These are phyloP conservation scores for Panurus biarmicus DNA, from an alignment of 2,113 vertebrate species.

Conservation along the genomic window DNA sequence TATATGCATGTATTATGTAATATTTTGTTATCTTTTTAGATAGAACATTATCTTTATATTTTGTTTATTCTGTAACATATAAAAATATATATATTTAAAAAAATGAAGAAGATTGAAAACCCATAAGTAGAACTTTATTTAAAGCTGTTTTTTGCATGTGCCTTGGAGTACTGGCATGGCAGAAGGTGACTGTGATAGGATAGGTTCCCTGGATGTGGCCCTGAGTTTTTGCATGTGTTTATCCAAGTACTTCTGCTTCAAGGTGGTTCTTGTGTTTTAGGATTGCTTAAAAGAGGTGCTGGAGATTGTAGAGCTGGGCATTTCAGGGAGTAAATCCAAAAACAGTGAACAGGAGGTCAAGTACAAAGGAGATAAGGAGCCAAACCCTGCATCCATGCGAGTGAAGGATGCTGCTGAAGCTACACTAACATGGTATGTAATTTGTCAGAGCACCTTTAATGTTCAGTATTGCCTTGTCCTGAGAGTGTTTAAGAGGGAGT, in stretches of 20 bases:
- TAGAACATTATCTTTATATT: background rate
- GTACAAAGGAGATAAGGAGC: conserved; percentile 93
- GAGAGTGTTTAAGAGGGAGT: background rate
- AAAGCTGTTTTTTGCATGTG: background rate
- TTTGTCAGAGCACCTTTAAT: background rate
- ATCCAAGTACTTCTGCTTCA: background rate
- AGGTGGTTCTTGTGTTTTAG: conserved; percentile 61
- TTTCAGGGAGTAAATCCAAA: conserved; percentile 93
- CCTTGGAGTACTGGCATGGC: background rate
- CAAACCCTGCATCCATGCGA: conserved; percentile 92
- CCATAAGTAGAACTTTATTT: background rate
- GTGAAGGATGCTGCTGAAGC: conserved; percentile 96
- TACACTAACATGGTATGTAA: conserved; percentile 86
- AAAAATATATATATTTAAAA: background rate
- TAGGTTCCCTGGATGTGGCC: background rate
- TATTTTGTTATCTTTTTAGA: background rate
- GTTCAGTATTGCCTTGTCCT: background rate
- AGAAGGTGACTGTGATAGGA: background rate
- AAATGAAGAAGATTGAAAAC: background rate
- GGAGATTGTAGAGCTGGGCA: conserved; percentile 94
- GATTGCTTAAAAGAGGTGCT: conserved; percentile 92
- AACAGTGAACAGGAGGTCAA: conserved; percentile 86
- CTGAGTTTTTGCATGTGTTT: background rate
- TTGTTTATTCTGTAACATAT: background rate
- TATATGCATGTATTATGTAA: background rate